These are phyloP conservation scores for Notechis scutatus DNA, from an alignment of 2,113 vertebrate species.

Conservation along the genomic window DNA sequence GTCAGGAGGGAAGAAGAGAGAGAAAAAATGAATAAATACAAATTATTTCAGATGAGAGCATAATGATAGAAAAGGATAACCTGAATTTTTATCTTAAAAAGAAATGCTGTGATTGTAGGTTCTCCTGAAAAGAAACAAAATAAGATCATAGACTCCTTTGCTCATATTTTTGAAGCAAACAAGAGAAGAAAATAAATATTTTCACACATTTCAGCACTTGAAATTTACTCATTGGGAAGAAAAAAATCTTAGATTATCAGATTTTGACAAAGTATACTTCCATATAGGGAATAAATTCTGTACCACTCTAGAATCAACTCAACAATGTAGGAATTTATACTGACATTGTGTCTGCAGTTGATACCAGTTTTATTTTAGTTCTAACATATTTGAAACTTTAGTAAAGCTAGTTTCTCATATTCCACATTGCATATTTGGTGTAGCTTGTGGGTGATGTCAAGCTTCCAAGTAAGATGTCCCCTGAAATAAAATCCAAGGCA, in stretches of 20 bases:
- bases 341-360: neutral
- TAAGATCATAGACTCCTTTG: neutral
- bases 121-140: neutral
- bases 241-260: neutral
- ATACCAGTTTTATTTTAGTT: neutral
- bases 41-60: neutral
- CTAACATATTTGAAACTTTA: neutral
- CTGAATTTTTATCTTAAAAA: neutral
- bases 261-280: neutral
- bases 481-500: too few relatives aligned
- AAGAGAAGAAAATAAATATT: neutral
- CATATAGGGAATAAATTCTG: neutral
- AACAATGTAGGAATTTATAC: neutral
- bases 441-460: neutral
- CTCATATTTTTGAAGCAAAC: neutral
- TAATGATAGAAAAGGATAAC: neutral
- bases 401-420: neutral
- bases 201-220: neutral
- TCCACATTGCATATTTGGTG: neutral
- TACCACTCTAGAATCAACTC: neutral
- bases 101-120: neutral
- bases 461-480: too few relatives aligned
- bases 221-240: neutral
- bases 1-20: neutral
- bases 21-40: neutral